These are phyloP conservation scores for Nematolebias whitei DNA, from an alignment of 2,113 vertebrate species.

Conservation along the genomic window DNA sequence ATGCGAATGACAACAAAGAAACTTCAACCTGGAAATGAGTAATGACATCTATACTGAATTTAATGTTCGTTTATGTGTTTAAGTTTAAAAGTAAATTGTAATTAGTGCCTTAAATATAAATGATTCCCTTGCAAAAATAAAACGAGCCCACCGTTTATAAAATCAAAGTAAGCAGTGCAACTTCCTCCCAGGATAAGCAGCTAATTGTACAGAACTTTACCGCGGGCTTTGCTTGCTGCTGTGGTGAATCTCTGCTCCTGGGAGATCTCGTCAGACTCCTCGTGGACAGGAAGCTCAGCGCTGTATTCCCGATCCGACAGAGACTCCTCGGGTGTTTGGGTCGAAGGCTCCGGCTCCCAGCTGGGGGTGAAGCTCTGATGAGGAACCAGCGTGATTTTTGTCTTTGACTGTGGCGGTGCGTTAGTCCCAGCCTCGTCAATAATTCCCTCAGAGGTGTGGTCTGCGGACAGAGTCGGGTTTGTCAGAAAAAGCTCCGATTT, in stretches of 20 bases:
- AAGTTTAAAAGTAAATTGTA: too few species aligned
- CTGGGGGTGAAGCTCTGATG: slow-evolving; percentile 34
- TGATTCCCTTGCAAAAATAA: too few species aligned
- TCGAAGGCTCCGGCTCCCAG: slow-evolving; percentile 38
- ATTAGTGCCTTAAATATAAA: too few species aligned
- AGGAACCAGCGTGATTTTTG: slow-evolving; percentile 64
- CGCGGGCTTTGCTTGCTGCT: not conserved
- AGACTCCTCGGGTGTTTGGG: slow-evolving; percentile 61
- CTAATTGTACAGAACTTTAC: slow-evolving; percentile 8
- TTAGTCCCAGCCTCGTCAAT: slow-evolving; percentile 20
- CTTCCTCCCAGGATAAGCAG: not conserved
- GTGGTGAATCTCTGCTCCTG: slow-evolving; percentile 21
- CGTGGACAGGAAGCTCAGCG: slow-evolving; percentile 28
- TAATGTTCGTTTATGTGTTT: too few species aligned
- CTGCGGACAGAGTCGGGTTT: slow-evolving; percentile 8
- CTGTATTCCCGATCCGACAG: slow-evolving; percentile 69
- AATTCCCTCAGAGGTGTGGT: slow-evolving; percentile 21
- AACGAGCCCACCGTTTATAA: too few species aligned
- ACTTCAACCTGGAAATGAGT: too few species aligned
- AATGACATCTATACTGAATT: too few species aligned
- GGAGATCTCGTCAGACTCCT: slow-evolving; percentile 11
- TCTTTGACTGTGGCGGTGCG: slow-evolving; percentile 1
- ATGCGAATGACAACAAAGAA: too few species aligned
- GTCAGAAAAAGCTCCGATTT: not conserved
- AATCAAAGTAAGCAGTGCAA: not conserved